These are phyloP conservation scores for Hemaris fuciformis DNA, from an alignment of 2,888 invertebrate genomes.

Conservation along the genomic window DNA sequence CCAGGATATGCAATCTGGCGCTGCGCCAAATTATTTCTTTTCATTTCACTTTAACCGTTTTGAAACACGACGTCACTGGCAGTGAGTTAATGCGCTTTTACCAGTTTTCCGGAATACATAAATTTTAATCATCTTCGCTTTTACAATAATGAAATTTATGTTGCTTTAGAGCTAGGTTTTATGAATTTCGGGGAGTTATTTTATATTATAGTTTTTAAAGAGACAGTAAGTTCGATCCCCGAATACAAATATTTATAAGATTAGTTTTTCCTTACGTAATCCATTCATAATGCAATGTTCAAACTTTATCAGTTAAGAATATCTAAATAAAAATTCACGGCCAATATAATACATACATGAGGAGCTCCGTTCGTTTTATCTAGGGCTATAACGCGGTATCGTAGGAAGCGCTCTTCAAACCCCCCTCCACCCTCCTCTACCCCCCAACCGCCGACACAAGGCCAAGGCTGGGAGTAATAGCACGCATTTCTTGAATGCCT, in stretches of 20 bases:
- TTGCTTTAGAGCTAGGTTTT: no score
- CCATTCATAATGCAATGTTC: no score
- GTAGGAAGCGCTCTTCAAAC: not conserved
- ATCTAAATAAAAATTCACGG: no score
- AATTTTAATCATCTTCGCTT: not conserved
- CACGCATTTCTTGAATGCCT: not conserved
- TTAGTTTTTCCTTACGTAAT: no score
- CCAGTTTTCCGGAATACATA: not conserved
- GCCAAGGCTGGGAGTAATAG: not conserved
- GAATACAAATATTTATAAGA: no score
- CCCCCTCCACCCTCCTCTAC: not conserved
- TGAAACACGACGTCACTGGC: not conserved
- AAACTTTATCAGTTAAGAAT: no score
- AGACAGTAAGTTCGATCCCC: no score
- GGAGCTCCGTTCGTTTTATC: not conserved
- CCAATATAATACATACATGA: no score
- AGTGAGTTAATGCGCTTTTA: not conserved
- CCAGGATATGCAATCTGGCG: not conserved
- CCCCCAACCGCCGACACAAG: not conserved
- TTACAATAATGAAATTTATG: no score
- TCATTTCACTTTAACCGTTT: not conserved
- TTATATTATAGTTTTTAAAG: no score
- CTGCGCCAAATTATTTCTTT: not conserved
- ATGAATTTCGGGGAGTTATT: not conserved
- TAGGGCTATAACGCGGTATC: not conserved